Percentiles rank a stretch among this genome's conserved stretches.
Conservation (phyloP, 2,113 vertebrate genomes). For the Hymenochirus boettgeri region DNA sequence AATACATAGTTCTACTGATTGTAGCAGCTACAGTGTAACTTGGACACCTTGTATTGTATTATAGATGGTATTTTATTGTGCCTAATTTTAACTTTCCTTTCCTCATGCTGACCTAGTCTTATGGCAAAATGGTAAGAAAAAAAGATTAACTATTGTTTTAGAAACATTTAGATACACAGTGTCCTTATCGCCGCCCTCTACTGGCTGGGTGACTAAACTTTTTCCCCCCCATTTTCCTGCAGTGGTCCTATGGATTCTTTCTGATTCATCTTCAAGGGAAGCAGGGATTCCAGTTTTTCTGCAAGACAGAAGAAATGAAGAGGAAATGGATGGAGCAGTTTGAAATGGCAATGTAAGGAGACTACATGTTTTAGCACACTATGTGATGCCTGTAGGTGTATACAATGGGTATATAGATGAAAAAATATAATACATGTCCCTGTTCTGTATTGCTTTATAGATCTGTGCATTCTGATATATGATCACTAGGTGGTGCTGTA, state of each 20-base stretch:
- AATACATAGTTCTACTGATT: too few species aligned
- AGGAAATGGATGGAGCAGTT: conserved; percentile 99
- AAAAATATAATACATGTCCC: too few species aligned
- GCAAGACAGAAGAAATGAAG: conserved; percentile 97
- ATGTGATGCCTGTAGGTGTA: too few species aligned
- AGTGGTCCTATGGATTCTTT: conserved; percentile 98
- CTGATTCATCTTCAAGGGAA: conserved; percentile 93
- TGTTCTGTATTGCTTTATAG: too few species aligned
- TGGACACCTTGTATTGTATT: background rate
- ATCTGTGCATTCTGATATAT: too few species aligned
- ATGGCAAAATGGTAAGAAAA: conserved; percentile 94
- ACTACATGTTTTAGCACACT: too few species aligned
- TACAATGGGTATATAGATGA: too few species aligned
- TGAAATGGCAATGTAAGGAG: conserved; percentile 94
- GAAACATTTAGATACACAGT: background rate
- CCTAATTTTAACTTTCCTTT: conserved; percentile 13
- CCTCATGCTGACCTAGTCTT: conserved; percentile 70
- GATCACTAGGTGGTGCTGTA: too few species aligned
- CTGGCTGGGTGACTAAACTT: background rate
- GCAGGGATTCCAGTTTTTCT: conserved; percentile 97
- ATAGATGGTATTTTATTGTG: background rate
- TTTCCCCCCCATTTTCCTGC: conserved; percentile 28
- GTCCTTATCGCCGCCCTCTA: background rate
- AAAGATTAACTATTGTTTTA: too few species aligned
- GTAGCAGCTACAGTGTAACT: background rate